Conservation (phyloP, 2,797 vertebrate species). For the Pangasius mekongensis region DNA sequence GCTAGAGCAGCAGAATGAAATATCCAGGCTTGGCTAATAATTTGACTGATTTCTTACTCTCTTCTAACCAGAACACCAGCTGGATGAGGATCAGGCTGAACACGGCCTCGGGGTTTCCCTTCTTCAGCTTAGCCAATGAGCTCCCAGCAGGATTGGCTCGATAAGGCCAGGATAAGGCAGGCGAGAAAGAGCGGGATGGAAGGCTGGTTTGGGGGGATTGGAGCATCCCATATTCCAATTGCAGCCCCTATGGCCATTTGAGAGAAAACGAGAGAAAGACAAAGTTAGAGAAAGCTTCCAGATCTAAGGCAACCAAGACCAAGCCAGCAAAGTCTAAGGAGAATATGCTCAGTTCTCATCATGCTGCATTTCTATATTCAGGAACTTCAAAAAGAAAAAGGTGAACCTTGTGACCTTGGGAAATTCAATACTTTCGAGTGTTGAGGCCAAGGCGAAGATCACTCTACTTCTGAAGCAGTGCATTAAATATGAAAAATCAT, state of each 20-base stretch:
- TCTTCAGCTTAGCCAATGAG: slow-evolving; percentile 55
- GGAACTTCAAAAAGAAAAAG: slow-evolving; percentile 63
- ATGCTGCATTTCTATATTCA: slow-evolving; percentile 61
- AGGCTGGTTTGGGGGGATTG: neutral
- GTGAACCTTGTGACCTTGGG: slow-evolving; percentile 66
- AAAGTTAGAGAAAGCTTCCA: slow-evolving; percentile 25
- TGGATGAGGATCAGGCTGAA: slow-evolving; percentile 31
- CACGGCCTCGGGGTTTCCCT: slow-evolving; percentile 49
- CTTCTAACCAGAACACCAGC: slow-evolving; percentile 32
- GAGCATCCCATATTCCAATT: slow-evolving; percentile 25
- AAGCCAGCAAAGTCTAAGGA: slow-evolving; percentile 45
- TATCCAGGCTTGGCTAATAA: slow-evolving; percentile 27
- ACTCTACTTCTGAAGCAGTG: slow-evolving; percentile 33
- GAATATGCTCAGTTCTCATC: slow-evolving; percentile 46
- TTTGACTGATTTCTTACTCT: slow-evolving; percentile 13
- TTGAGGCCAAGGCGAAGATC: slow-evolving; percentile 55
- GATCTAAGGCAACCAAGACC: slow-evolving; percentile 44
- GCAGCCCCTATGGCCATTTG: slow-evolving; percentile 46
- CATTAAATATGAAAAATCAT: slow-evolving; percentile 52
- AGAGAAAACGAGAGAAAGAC: slow-evolving; percentile 50
- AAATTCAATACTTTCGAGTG: slow-evolving; percentile 64
- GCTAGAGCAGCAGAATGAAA: neutral
- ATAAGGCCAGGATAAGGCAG: slow-evolving; percentile 36
- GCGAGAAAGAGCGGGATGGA: slow-evolving; percentile 2
- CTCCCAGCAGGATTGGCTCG: slow-evolving; percentile 54